Conservation (phyloP, 1,140 invertebrate species). For the Phthorimaea operculella region DNA sequence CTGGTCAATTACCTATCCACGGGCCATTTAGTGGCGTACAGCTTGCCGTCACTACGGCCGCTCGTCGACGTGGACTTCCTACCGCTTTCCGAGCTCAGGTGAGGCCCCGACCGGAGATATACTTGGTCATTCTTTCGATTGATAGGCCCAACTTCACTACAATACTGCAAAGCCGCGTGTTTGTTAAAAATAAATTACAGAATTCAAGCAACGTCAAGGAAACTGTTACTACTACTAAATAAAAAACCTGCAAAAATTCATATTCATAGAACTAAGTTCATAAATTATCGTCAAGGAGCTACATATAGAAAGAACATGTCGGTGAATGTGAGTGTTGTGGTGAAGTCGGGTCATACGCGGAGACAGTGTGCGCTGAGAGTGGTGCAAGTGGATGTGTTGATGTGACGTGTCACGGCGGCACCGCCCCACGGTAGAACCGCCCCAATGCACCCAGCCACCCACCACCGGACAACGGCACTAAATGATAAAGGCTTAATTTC, state of each 20-base stretch:
- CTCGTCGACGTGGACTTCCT: conserved; percentile 94
- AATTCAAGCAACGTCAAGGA: too few species aligned
- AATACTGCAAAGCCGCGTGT: too few species aligned
- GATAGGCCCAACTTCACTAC: too few species aligned
- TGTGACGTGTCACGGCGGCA: conserved; percentile 8
- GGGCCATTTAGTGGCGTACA: conserved; percentile 91
- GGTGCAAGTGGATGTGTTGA: conserved; percentile 6
- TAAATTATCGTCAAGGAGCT: too few species aligned
- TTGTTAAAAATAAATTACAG: too few species aligned
- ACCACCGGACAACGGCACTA: conserved; percentile 57
- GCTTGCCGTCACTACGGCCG: conserved; percentile 91
- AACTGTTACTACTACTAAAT: too few species aligned
- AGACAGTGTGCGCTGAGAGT: background rate
- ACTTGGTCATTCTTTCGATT: too few species aligned
- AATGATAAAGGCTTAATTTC: conserved; percentile 60
- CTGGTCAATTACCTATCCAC: conserved; percentile 93
- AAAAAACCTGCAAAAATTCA: too few species aligned
- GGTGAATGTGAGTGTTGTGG: background rate
- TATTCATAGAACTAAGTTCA: too few species aligned
- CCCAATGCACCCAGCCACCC: conserved; percentile 38
- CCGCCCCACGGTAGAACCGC: conserved; percentile 8
- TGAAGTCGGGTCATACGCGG: background rate
- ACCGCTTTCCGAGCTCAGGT: conserved; percentile 94
- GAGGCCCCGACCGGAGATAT: conserved; percentile 20
- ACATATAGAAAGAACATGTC: too few species aligned